Percentiles rank a stretch among this genome's conserved stretches.
Conservation (phyloP, 2,797 vertebrate genomes). For the Platyrinchus mystaceus region DNA sequence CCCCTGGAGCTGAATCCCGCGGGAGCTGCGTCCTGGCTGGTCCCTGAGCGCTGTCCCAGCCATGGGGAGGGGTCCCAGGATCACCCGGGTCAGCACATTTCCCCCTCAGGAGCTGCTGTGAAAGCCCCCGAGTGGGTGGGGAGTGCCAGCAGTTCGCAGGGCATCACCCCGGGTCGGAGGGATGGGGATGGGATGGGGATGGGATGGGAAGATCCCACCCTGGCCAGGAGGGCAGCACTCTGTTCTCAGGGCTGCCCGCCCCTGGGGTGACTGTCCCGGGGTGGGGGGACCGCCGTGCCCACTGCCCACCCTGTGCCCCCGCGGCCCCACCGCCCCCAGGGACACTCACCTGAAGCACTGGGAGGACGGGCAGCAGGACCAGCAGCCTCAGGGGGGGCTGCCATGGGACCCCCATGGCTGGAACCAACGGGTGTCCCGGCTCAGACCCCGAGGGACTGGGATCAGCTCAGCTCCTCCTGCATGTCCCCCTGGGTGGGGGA, state of each 20-base stretch:
- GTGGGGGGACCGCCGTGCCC: accelerated
- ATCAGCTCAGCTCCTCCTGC: not conserved
- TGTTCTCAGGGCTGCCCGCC: not conserved
- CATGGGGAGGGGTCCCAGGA: not conserved
- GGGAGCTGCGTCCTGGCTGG: accelerated
- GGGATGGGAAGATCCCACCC: not conserved
- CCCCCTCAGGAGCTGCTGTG: not conserved
- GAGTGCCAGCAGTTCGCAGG: not conserved
- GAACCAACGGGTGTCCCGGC: accelerated
- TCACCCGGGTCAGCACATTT: not conserved
- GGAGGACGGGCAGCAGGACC: not conserved
- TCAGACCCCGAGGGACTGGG: not conserved
- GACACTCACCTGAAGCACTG: not conserved
- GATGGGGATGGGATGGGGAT: not conserved
- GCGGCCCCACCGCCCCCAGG: accelerated
- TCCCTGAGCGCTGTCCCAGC: not conserved
- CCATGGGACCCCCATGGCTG: not conserved
- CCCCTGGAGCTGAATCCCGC: not conserved
- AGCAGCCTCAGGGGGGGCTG: not conserved
- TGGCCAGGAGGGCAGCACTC: not conserved
- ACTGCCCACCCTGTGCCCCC: not conserved
- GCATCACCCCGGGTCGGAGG: not conserved
- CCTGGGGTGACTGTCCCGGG: not conserved
- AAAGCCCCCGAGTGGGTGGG: not conserved
- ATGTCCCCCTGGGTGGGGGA: accelerated